These are phyloP conservation scores for Terebella lapidaria DNA, from an alignment of 2,888 invertebrate genomes.

Conservation along the genomic window DNA sequence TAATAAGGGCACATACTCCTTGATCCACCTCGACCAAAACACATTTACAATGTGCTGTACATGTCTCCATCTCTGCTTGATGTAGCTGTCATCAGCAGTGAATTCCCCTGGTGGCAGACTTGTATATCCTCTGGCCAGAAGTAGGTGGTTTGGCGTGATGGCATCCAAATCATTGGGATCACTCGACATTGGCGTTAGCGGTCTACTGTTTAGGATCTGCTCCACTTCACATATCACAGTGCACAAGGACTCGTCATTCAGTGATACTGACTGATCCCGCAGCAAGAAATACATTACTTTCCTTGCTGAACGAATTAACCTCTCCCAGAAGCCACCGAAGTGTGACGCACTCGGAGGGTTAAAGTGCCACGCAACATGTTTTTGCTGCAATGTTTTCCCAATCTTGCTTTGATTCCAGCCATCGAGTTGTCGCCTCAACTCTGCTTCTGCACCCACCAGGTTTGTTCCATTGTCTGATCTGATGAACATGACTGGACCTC, in stretches of 20 bases:
- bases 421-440: constrained; percentile 3
- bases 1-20: too few relatives aligned
- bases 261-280: background rate
- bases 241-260: background rate
- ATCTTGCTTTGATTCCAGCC: background rate
- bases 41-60: too few relatives aligned
- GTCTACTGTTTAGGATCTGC: background rate
- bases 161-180: background rate
- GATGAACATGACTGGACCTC: constrained; percentile 8
- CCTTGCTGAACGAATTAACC: constrained; percentile 19
- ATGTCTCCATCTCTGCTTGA: too few relatives aligned
- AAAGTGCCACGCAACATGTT: constrained; percentile 19
- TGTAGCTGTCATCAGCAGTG: too few relatives aligned
- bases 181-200: too few relatives aligned
- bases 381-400: background rate
- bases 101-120: too few relatives aligned
- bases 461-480: constrained; percentile 21
- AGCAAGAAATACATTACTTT: constrained; percentile 11
- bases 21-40: too few relatives aligned
- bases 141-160: background rate
- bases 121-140: too few relatives aligned
- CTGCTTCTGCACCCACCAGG: constrained; percentile 18
- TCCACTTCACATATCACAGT: background rate
- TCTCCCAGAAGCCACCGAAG: constrained; percentile 23
- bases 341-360: constrained; percentile 24